Evolutionary conservation across 2,797 vertebrate genomes (phyloP).

Genomic region (Oreochromis mossambicus): DNA sequence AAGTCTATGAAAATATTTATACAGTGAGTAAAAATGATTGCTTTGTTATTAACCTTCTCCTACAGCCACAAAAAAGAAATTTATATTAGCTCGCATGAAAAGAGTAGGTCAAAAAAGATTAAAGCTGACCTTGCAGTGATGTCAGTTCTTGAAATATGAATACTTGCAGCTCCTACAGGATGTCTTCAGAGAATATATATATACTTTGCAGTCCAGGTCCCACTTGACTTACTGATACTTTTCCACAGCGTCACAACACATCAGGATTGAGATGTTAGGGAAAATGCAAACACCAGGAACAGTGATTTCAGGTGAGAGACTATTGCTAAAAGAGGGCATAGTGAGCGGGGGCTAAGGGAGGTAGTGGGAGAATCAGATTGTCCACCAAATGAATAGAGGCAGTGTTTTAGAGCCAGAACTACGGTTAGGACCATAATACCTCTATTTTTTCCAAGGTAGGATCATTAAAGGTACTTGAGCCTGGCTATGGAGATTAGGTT

Average conservation of each 20-base stretch:
- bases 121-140: conserved; percentile 62
- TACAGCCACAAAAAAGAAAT: not conserved
- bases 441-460: conserved; percentile 72
- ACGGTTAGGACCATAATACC: conserved; percentile 72
- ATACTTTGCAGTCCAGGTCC: conserved; percentile 6
- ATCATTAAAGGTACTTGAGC: conserved; percentile 67
- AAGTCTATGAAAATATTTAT: too few relatives aligned
- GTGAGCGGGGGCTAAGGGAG: conserved; percentile 42
- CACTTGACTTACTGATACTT: not conserved
- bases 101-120: not conserved
- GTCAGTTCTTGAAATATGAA: conserved; percentile 13
- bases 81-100: not conserved
- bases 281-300: conserved; percentile 21
- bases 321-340: conserved; percentile 27
- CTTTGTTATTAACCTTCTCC: not conserved
- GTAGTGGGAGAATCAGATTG: conserved; percentile 66
- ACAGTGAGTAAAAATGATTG: too few relatives aligned
- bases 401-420: conserved; percentile 74
- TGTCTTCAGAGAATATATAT: not conserved
- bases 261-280: conserved; percentile 26
- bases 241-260: conserved; percentile 20
- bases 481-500: conserved; percentile 69
- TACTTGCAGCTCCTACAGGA: not conserved
- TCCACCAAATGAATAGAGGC: conserved; percentile 74
- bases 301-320: conserved; percentile 50